These are phyloP conservation scores for Drosophila lutescens DNA, from an alignment of 2,888 invertebrate species.

Conservation along the genomic window DNA sequence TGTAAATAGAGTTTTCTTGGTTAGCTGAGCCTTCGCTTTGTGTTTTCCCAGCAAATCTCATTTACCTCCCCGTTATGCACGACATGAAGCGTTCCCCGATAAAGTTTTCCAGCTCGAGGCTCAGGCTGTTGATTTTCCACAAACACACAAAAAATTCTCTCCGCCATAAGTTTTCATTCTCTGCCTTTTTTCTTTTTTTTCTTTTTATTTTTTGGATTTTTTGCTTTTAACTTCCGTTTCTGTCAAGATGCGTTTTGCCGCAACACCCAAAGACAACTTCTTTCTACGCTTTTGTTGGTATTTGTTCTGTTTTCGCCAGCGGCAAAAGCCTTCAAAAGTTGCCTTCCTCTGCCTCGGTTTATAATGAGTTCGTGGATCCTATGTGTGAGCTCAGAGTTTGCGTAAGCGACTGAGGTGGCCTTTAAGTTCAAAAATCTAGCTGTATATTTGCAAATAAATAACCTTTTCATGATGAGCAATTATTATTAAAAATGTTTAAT, in stretches of 20 bases:
- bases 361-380: constrained; percentile 65
- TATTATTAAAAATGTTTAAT: too few relatives aligned
- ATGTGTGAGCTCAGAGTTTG: constrained; percentile 23
- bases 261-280: constrained; percentile 64
- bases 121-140: constrained; percentile 34
- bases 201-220: not conserved
- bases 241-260: constrained; percentile 68
- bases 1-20: constrained; percentile 1
- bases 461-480: too few relatives aligned
- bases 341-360: constrained; percentile 64
- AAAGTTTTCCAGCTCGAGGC: constrained; percentile 31
- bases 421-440: not conserved
- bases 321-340: constrained; percentile 73
- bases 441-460: not conserved
- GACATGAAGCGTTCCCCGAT: constrained; percentile 29
- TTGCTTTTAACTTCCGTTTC: constrained; percentile 49
- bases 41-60: constrained; percentile 20
- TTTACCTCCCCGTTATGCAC: constrained; percentile 24
- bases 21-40: constrained; percentile 16
- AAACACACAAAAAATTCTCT: constrained; percentile 23
- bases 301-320: constrained; percentile 49
- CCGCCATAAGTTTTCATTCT: constrained; percentile 66
- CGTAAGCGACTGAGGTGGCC: not conserved
- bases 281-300: constrained; percentile 51
- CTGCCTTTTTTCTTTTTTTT: not conserved